phyloP scores from a whole-genome alignment of 2,113 vertebrate species.

The Xiphophorus couchianus region DNA sequence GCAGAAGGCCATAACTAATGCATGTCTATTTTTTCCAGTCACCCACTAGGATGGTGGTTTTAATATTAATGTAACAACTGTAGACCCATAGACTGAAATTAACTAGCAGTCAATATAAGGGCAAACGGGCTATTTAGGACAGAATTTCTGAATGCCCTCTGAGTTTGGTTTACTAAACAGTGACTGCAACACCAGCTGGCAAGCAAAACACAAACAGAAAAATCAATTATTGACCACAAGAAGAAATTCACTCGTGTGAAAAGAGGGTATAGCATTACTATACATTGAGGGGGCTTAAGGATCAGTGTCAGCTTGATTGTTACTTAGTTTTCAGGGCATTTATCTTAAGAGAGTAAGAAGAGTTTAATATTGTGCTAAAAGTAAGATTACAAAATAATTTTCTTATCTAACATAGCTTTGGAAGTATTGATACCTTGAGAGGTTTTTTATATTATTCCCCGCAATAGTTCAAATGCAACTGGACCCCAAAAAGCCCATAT shows the following conservation, averaged over 20 bases:
- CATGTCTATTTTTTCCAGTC: constrained; percentile 73
- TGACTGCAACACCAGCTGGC: constrained; percentile 51
- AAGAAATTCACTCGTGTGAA: constrained; percentile 63
- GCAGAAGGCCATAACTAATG: constrained; percentile 75
- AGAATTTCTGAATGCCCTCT: constrained; percentile 49
- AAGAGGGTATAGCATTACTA: constrained; percentile 34
- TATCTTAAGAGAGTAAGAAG: not conserved
- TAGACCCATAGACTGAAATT: constrained; percentile 59
- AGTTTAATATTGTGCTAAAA: constrained; percentile 4
- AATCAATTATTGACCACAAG: constrained; percentile 73
- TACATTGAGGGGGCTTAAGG: constrained; percentile 41
- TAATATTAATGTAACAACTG: constrained; percentile 77
- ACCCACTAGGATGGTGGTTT: constrained; percentile 62
- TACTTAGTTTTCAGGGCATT: constrained; percentile 15
- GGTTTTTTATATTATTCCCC: not conserved
- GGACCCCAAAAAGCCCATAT: not conserved
- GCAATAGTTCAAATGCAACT: not conserved
- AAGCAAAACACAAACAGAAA: constrained; percentile 58
- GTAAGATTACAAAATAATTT: not conserved
- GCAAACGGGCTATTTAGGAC: constrained; percentile 64
- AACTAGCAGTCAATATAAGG: constrained; percentile 70
- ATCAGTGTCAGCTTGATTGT: constrained; percentile 33
- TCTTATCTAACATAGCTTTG: not conserved
- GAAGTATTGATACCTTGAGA: not conserved
- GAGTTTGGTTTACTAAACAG: constrained; percentile 60